Conservation (phyloP, 2,113 vertebrate genomes). For the Rhynchopsitta pachyrhyncha region DNA sequence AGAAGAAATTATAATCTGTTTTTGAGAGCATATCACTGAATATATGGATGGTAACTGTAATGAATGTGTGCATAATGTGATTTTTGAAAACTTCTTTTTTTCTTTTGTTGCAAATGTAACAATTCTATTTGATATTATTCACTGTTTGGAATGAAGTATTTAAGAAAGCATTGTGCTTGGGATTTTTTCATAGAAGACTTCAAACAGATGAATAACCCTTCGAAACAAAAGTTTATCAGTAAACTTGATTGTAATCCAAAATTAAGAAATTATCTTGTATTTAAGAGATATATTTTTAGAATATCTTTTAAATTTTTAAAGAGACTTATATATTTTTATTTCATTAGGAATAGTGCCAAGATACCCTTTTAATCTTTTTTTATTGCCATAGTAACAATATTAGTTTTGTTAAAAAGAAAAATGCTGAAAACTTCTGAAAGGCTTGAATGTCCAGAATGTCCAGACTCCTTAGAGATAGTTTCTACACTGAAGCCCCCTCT, state of each 20-base stretch:
- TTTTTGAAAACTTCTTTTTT: background rate
- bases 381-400: background rate
- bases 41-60: background rate
- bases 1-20: background rate
- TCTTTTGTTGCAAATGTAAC: background rate
- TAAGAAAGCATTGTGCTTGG: background rate
- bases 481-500: fast-evolving
- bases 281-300: background rate
- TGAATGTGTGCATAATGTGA: background rate
- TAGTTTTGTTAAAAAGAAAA: background rate
- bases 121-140: background rate
- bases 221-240: background rate
- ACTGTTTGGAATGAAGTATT: background rate
- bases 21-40: background rate
- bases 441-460: background rate
- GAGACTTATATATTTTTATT: background rate
- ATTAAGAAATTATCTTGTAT: background rate
- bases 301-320: background rate
- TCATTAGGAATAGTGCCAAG: background rate
- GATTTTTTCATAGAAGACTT: background rate
- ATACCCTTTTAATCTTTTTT: background rate
- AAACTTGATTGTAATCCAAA: background rate
- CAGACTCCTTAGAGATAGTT: background rate
- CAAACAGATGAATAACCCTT: background rate
- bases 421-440: background rate